A percentile compares a stretch with the other conserved stretches of the same genome.
These are phyloP conservation scores for Syngnathoides biaculeatus DNA, from an alignment of 2,113 vertebrate species.

Conservation along the genomic window DNA sequence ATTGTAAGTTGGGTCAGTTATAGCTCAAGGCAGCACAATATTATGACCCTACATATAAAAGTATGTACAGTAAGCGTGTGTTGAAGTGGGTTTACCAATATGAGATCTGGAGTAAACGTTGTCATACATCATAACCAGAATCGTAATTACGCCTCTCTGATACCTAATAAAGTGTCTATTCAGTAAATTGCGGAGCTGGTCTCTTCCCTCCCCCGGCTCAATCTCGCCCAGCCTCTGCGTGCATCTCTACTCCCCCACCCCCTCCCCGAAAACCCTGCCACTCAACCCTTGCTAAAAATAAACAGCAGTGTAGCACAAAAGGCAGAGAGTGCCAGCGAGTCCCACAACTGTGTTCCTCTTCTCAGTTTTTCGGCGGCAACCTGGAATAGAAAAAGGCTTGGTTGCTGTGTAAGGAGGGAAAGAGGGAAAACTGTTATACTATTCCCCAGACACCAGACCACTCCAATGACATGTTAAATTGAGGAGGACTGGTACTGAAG, in stretches of 20 bases:
- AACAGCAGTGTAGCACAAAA: conserved; percentile 49
- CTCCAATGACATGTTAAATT: conserved; percentile 52
- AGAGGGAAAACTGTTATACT: conserved; percentile 47
- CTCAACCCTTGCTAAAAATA: conserved; percentile 11
- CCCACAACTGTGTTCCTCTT: conserved; percentile 44
- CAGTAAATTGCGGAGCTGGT: background rate
- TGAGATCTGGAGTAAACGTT: no score
- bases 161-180: background rate
- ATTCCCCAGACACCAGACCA: conserved; percentile 47
- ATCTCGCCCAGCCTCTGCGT: conserved; percentile 11
- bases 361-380: conserved; percentile 58
- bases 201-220: background rate
- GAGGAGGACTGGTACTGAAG: conserved; percentile 36
- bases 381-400: conserved; percentile 61
- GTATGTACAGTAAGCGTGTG: no score
- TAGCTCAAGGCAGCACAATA: no score
- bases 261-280: background rate
- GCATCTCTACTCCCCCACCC: conserved; percentile 18
- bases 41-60: no score
- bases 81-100: no score
- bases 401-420: conserved; percentile 37
- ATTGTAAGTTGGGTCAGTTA: no score
- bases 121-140: background rate
- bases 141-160: no score
- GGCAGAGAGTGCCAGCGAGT: conserved; percentile 58